Evolutionary conservation across 2,888 invertebrate species (phyloP), one percentile per base, ranked within the genome.

Genomic region (Dioctria linearis): DNA sequence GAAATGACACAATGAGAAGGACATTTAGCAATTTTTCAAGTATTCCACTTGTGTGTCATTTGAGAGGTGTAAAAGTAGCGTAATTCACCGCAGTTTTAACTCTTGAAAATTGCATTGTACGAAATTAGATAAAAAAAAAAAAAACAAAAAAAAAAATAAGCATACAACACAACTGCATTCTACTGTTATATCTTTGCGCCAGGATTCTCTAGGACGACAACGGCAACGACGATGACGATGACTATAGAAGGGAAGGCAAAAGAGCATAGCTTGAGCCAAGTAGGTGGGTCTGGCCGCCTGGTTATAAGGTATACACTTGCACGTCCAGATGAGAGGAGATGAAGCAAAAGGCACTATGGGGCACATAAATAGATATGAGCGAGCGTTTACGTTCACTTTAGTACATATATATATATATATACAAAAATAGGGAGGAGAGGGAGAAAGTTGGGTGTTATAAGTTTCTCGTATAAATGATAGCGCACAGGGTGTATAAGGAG

Each of bases 71-170:
- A 66, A 69, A 67, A 79, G 79, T 43, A 59, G 59, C 67, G 57
- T 61, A 43, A 79, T 59, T 67, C 57, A 79, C 54, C 69, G 42
- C 57, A 67, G 79, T 37, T 79, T 73, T 79, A 79, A 43, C 79
- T 69, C 67, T 69, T 79, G 46, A 79, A 79, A 79, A 79, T 46
- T 79, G 79, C 71, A 79, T 79, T 79, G 79, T 79, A 76, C 76
- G 39, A 76, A 76, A 76, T 76, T 76, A 76, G 76, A 76, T 76
- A 76, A 76, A 76, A 25, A 25, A 25, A 25, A 25, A 25, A 25
- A 25, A 25, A 25, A 25, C 0, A 25, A 25, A 25, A 25, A 25
- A 25, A 25, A 25, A 25, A 76, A 76, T 76, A 76, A 76, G 78
- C 66, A 66, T 54, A 78, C 25, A 25, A 25, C 57, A 78, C 78